Evolutionary conservation across 2,888 invertebrate species (phyloP), one percentile per base, ranked within the genome.

Genomic region (Amorpha juglandis): DNA sequence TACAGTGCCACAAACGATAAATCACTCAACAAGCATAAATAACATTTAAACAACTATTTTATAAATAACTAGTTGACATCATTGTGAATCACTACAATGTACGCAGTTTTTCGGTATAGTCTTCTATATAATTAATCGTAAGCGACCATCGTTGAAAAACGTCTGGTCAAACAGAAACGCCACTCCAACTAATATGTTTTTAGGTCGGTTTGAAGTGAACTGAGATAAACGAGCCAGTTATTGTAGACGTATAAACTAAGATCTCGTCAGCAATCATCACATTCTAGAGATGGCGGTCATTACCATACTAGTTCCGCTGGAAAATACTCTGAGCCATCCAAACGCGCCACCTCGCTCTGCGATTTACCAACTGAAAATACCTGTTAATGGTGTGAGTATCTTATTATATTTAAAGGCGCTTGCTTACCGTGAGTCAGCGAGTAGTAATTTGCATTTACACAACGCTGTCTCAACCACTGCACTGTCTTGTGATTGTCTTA

Each of bases 271-370:
- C 58, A 38, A 58, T 42, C 58, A 45, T 52, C 66, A 48, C 63
- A 66, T 63, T 53, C 47, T 63, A 33, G 42, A 63, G 53, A 35
- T 45, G 48, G 51, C 47, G 63, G 21, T 67, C 68, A 77, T 77
- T 77, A 75, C 62, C 74, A 75, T 78, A 82, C 78, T 76, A 74
- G 81, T 78, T 78, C 66, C 64, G 69, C 75, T 71, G 74, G 80
- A 73, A 81, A 81, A 79, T 73, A 75, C 72, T 69, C 42, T 63
- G 67, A 69, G 62, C 19, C 63, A 68, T 67, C 53, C 65, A 58
- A 64, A 65, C 67, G 65, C 74, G 67, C 64, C 67, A 42, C 38
- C 67, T 50, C 45, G 64, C 67, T 58, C 72, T n/a, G 65, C 51
- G 53, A 63, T 68, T 67, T 64, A 67, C 38, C 52, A 33, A 65